Percentiles rank a stretch among this genome's conserved stretches.
phyloP scores from a whole-genome alignment of 2,113 vertebrate species.

The Callospermophilus lateralis region DNA sequence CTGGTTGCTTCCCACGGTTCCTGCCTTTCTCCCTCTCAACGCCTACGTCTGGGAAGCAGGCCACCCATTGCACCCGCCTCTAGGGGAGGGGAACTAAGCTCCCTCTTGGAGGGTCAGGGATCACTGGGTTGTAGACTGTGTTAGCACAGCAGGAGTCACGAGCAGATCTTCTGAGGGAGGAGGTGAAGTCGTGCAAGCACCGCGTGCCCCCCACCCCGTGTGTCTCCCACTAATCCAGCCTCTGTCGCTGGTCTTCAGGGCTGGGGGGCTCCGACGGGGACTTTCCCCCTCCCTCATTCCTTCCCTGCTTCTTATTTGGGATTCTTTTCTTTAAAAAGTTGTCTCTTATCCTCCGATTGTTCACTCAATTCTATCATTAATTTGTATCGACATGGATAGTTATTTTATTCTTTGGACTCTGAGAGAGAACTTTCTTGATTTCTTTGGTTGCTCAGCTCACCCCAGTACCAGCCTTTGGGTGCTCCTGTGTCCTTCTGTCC shows the following conservation, averaged over 20 bases:
- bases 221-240: accelerated
- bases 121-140: neutral
- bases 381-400: neutral
- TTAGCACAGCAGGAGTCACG: neutral
- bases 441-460: neutral
- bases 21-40: neutral
- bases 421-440: neutral
- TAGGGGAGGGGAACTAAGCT: no score
- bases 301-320: neutral
- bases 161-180: neutral
- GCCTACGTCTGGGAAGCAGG: neutral
- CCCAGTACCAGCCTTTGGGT: neutral
- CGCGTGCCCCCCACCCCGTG: neutral
- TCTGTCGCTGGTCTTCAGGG: neutral
- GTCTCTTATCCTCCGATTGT: neutral
- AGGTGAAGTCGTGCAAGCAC: accelerated
- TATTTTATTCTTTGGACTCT: neutral
- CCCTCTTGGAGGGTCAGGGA: neutral
- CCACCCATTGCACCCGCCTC: no score
- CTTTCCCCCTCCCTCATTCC: neutral
- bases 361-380: neutral
- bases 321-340: neutral
- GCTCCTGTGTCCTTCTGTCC: accelerated
- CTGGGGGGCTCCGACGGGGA: no score
- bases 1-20: neutral